A percentile compares a stretch with the other conserved stretches of the same genome.
Conservation (phyloP, 2,888 invertebrate genomes). For the Drosophila subquinaria region DNA sequence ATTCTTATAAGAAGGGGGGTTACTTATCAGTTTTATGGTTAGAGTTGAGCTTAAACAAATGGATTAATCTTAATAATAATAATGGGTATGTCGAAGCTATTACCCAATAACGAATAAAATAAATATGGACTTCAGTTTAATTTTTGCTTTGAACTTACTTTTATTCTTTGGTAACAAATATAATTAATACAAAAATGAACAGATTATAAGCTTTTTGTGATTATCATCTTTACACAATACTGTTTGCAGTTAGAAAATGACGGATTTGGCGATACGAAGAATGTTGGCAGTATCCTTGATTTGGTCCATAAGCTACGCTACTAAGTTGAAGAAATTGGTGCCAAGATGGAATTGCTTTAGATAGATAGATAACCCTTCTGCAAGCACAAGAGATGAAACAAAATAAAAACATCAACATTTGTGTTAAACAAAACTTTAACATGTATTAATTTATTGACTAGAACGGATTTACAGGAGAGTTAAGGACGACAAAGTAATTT, state of each 20-base stretch:
- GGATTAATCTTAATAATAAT: constrained; percentile 7
- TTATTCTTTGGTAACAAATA: constrained; percentile 61
- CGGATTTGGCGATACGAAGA: constrained; percentile 16
- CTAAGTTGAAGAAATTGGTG: constrained; percentile 23
- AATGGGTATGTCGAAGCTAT: constrained; percentile 57
- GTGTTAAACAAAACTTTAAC: constrained; percentile 26
- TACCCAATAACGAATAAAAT: constrained; percentile 58
- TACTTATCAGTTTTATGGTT: constrained; percentile 22
- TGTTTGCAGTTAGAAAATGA: constrained; percentile 6
- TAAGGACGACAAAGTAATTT: constrained; percentile 37
- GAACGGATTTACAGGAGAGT: constrained; percentile 55
- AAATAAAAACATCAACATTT: constrained; percentile 7
- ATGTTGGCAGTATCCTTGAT: constrained; percentile 33
- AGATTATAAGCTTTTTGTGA: constrained; percentile 18
- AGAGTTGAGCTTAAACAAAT: constrained; percentile 31
- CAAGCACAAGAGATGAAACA: constrained; percentile 26
- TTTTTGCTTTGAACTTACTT: constrained; percentile 47
- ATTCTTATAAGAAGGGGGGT: neutral
- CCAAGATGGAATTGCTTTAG: constrained; percentile 8
- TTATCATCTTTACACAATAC: constrained; percentile 16
- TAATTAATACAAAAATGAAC: constrained; percentile 37
- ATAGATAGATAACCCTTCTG: constrained; percentile 20
- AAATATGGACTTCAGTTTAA: constrained; percentile 46
- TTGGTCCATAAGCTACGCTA: constrained; percentile 23
- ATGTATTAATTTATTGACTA: constrained; percentile 53